Base-by-base conservation (phyloP, 1,140 invertebrate genomes). In the Hycleus phaleratus region DNA sequence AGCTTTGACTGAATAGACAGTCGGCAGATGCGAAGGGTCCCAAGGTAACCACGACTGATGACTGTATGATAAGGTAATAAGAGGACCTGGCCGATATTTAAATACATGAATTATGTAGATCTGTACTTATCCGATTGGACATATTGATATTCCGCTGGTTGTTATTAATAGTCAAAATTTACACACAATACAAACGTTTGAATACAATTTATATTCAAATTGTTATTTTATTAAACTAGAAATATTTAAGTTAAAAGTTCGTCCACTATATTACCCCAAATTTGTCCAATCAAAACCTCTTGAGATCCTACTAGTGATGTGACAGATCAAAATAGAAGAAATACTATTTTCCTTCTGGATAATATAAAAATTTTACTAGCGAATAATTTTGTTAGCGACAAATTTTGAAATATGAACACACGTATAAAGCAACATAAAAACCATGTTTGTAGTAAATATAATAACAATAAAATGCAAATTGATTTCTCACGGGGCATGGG, bases 91-190 rank as follows among this genome's bases (percentile, higher is more conserved):
- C 57, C 54, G 63, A 68, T 72, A 71, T 72, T 72, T 72, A 72
- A 72, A 72, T 71, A 69, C 68, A 72, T 72, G 70, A 72, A 72
- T 72, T 72, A 71, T 72, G 68, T 72, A 72, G 70, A 71, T 69
- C 62, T 56, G 68, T 68, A 70, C 68, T 72, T 68, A 69, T 70
- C 65, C 67, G 71, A 72, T 72, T 71, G 69, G 69, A 71, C 71
- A 72, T 72, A 72, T 72, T 72, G 71, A 71, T 71, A 72, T 65
- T 68, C 66, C 67, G 65, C 60, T 66, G 58, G 56, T 53, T 64
- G 68, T 71, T 72, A 72, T 72, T 71, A 72, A 71, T 71, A 71
- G 71, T 67, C 68, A 64, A 64, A 69, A 72, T 72, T 72, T 72
- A 72, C 71, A 72, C 71, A 72, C 71, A 72, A 72, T 72, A 69